These are phyloP conservation scores for Solenopsis fugax DNA, from an alignment of 1,140 invertebrate species.

Conservation along the genomic window DNA sequence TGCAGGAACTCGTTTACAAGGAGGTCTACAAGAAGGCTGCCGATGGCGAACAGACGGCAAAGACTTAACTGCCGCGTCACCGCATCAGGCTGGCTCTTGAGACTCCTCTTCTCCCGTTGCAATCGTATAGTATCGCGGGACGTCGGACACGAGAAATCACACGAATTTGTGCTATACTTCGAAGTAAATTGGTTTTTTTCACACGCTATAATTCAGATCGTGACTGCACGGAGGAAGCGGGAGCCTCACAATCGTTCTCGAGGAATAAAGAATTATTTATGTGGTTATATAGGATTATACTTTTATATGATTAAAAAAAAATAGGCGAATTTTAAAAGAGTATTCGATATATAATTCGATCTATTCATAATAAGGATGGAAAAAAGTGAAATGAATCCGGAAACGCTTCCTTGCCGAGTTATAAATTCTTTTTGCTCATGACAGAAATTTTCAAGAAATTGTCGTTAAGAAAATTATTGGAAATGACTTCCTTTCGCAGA, in stretches of 20 bases:
- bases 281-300: background rate
- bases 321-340: background rate
- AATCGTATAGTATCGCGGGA: background rate
- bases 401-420: background rate
- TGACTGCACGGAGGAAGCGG: background rate
- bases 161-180: background rate
- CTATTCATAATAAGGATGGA: background rate
- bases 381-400: background rate
- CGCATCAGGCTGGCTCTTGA: background rate
- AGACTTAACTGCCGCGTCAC: conserved; percentile 33
- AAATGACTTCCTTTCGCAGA: background rate
- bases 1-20: conserved; percentile 85
- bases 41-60: conserved; percentile 47
- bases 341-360: background rate
- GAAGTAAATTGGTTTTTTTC: background rate
- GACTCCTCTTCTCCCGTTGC: background rate
- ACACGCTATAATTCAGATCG: background rate
- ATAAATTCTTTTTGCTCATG: background rate
- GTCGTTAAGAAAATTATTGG: background rate
- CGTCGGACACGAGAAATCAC: background rate
- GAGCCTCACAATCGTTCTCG: background rate
- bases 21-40: conserved; percentile 84
- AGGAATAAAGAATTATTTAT: background rate
- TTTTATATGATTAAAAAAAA: background rate
- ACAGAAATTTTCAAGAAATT: background rate